Base-by-base conservation (phyloP, 2,797 vertebrate species). In the Fratercula arctica region DNA sequence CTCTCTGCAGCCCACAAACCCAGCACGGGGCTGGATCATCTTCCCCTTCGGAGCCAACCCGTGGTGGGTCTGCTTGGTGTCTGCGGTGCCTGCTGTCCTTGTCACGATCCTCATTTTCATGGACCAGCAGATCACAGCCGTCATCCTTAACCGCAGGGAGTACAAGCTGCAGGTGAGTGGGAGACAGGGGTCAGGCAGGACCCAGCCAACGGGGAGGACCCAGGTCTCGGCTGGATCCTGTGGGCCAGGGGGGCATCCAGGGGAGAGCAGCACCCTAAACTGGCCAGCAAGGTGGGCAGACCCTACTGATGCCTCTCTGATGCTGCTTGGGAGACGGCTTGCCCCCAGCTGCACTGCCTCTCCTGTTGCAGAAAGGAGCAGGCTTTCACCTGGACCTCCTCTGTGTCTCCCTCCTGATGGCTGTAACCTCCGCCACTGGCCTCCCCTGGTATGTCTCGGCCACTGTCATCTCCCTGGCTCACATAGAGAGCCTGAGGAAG, bases 101-200 rank as follows among this genome's bases (percentile, higher is more conserved):
- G 96, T 98, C 63, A 98, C 97, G 82, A 98, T 98, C 80, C 98
- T 98, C 72, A 96, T 98, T 81, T 98, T 98, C 95, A 98, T 98
- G 98, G 98, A 98, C 95, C 98, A 98, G 93, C 98, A 98, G 94
- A 98, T 98, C 93, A 98, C 98, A 3, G 98, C 98, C 1, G 98
- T 98, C 90, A 98, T 98, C 85, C 98, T 98, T 29, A 98, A 98
- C 91, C 97, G 98, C 50, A 96, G 91, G 31, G 98, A 98, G 46
- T 98, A 98, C 66, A 98, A 97, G 79, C 96, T 98, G n/a, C 95
- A 83, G 98, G 98, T 98, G 85, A 95, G 94, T 4, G 3, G 16
- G 26, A 48, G 18, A 56, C 57, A 48, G 29, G 50, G 16, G 43
- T 45, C 1, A 8, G 66, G 25, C 45, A 53, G 28, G 54, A 82